Base-by-base conservation (phyloP, 2,113 vertebrate species). In the Ptyas mucosa region DNA sequence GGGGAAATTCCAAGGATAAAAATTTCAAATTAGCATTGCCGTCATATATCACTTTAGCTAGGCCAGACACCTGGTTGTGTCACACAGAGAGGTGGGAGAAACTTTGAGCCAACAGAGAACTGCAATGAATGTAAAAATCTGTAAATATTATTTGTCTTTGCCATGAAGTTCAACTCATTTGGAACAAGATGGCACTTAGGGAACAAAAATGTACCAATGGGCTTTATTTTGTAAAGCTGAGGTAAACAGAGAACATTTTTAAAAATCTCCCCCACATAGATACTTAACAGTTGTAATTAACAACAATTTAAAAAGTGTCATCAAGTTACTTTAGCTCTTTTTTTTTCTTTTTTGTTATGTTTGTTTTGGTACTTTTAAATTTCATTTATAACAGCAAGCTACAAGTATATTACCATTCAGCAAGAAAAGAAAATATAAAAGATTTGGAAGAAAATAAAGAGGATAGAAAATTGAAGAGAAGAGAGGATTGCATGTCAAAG, bases 1-100 rank as follows among this genome's bases (percentile, higher is more conserved):
- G 88, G 93, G 55, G 91, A 89, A 95, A 94, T 54, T 87, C 5
- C 88, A 43, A 93, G 93, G 95, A 94, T 95, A 1, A 95, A 57
- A 87, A 94, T 11, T 55, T 8, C 49, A 94, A 95, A 93, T 94
- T 93, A 94, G 18, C 34, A 90, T 93, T 95, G 92, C 89, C 88
- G 85, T 34, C 88, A 86, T 5, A 29, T 95, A 93, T 81, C 53
- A 81, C n/a, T 29, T 91, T 23, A 92, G 34, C 57, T 0, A 0
- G 2, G 93, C 91, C 61, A 95, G 91, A 51, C 21, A 57, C 1
- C 23, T 69, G 8, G 5, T 11, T 81, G 53, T 93, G 52, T 94
- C 8, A 91, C 21, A 85, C 49, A 34, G 46, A 92, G 89, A 81
- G 24, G 29, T 91, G 88, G 64, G 20, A 55, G 26, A 12, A 91